A percentile compares a stretch with the other conserved stretches of the same genome.
Conservation (phyloP, 37 sponge, comb jelly and placozoan genomes). For the Halichondria panicea region DNA sequence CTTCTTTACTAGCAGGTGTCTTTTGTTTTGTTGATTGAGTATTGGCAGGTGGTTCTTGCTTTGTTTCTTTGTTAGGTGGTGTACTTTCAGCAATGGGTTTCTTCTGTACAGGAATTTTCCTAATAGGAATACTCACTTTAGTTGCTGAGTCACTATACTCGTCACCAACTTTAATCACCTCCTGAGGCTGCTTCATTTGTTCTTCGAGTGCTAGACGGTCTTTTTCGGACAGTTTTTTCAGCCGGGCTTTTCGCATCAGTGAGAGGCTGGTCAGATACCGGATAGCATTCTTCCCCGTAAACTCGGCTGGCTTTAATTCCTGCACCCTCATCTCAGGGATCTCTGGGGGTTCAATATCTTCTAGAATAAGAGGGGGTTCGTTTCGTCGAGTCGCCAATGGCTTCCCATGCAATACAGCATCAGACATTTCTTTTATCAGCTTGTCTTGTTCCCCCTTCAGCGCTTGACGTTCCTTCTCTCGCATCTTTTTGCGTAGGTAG, state of each 20-base stretch:
- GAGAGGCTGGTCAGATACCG: constrained; percentile 35
- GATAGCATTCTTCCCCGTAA: constrained; percentile 40
- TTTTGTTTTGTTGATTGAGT: no score
- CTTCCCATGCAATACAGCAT: constrained; percentile 2
- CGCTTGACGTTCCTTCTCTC: neutral
- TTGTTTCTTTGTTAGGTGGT: no score
- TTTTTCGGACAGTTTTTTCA: constrained; percentile 1
- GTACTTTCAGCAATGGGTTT: no score
- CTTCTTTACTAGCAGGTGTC: no score
- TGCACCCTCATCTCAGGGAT: constrained; percentile 22
- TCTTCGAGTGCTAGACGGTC: no score
- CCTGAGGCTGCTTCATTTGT: no score
- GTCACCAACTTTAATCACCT: neutral
- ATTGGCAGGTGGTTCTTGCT: no score
- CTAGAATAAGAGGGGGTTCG: constrained; percentile 15
- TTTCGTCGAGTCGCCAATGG: neutral
- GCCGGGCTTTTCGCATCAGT: neutral
- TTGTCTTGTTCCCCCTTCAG: constrained; percentile 9
- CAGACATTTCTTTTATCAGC: constrained; percentile 10
- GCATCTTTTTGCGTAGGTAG: constrained; percentile 39
- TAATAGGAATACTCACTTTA: no score
- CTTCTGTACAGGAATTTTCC: no score
- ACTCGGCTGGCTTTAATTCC: neutral
- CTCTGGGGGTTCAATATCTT: constrained; percentile 24
- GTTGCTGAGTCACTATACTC: no score